Conservation (phyloP, 2,797 vertebrate genomes). For the Garrulus glandarius region DNA sequence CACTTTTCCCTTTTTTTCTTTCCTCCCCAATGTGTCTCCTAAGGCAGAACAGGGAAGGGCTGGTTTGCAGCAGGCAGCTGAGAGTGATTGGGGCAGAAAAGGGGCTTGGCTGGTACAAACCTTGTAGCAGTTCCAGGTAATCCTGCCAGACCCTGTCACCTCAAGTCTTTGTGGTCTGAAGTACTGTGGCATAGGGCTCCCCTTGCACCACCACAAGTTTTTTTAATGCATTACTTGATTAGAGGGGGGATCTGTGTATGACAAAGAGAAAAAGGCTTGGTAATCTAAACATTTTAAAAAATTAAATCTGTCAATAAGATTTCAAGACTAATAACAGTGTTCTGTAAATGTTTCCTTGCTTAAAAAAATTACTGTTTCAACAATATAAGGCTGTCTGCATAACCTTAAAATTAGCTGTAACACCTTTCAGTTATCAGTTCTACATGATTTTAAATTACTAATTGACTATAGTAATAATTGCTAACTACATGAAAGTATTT, state of each 20-base stretch:
- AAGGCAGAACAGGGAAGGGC: background rate
- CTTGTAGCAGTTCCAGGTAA: background rate
- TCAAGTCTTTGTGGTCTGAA: background rate
- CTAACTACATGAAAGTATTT: background rate
- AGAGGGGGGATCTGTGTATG: background rate
- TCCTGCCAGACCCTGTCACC: too few relatives aligned
- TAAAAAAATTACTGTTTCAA: background rate
- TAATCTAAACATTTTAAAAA: background rate
- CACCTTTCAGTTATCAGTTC: slow-evolving; percentile 14
- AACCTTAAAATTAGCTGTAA: slow-evolving; percentile 18
- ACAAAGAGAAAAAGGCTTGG: background rate
- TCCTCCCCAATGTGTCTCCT: background rate
- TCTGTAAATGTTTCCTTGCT: background rate
- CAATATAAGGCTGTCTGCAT: background rate
- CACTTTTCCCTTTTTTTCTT: background rate
- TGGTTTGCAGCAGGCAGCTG: background rate
- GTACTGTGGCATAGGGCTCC: background rate
- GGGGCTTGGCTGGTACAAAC: background rate
- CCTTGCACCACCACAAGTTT: background rate
- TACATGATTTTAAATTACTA: slow-evolving; percentile 43
- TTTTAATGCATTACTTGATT: background rate
- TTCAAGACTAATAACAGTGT: background rate
- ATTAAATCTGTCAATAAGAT: background rate
- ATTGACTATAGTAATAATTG: slow-evolving; percentile 44
- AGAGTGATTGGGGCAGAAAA: background rate